Percentiles rank a stretch among this genome's conserved stretches.
phyloP scores from a whole-genome alignment of 2,113 vertebrate species.

The Panurus biarmicus region DNA sequence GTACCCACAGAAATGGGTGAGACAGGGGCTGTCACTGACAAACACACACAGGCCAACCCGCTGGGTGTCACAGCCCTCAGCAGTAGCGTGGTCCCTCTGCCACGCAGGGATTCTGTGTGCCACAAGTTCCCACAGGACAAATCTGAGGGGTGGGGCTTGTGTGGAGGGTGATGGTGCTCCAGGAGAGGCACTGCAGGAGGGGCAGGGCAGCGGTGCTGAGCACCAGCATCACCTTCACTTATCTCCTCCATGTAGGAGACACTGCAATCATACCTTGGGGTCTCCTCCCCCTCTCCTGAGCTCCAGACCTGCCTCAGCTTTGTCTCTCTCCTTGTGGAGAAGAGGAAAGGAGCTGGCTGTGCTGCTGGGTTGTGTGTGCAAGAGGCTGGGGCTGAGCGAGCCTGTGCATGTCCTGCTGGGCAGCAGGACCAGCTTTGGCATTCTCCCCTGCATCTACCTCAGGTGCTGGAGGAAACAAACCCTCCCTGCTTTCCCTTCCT shows the following conservation, averaged over 20 bases:
- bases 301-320: neutral
- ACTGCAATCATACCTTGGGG: too few species aligned
- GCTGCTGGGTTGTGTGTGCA: neutral
- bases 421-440: neutral
- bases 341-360: neutral
- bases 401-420: neutral
- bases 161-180: accelerated
- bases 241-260: accelerated
- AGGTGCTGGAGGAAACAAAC: neutral
- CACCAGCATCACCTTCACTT: neutral
- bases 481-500: neutral
- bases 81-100: neutral
- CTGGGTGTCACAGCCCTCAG: neutral
- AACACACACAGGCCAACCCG: neutral
- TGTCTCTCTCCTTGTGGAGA: neutral
- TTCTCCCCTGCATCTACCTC: neutral
- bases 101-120: accelerated
- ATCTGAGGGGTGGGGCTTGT: too few species aligned
- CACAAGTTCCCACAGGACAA: neutral
- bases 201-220: neutral
- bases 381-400: neutral
- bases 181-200: neutral
- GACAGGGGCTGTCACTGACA: neutral
- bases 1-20: neutral
- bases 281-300: neutral